Percentiles rank a stretch among this genome's conserved stretches.
Evolutionary conservation across 2,888 invertebrate genomes (phyloP).

Genomic region (Patella ulyssiponensis): DNA sequence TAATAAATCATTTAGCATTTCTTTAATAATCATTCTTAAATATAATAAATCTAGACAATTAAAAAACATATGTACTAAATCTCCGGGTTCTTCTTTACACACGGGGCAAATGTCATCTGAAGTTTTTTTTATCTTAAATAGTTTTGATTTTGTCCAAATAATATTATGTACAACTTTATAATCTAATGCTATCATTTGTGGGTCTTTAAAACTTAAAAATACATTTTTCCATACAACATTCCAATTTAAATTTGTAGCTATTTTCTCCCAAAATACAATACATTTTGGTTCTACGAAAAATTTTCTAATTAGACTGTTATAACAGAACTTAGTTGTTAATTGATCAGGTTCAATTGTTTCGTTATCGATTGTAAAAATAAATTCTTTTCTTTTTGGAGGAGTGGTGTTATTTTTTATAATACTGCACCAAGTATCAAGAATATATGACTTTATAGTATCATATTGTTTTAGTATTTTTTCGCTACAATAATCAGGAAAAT

Average conservation of each 20-base stretch:
- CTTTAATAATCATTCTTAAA: not conserved
- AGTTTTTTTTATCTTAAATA: not conserved
- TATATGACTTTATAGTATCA: no score
- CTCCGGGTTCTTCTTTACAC: not conserved
- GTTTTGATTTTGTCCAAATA: not conserved
- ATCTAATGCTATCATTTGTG: not conserved
- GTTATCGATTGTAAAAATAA: no score
- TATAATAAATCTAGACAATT: not conserved
- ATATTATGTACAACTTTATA: not conserved
- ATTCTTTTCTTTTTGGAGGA: no score
- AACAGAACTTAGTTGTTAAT: no score
- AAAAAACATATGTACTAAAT: constrained; percentile 1
- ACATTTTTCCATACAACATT: not conserved
- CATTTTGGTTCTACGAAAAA: not conserved
- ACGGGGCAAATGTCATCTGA: not conserved
- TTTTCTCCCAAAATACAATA: not conserved
- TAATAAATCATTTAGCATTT: not conserved
- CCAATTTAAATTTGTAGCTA: not conserved
- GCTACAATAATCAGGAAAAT: no score
- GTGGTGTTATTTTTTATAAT: no score
- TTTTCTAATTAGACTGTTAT: not conserved
- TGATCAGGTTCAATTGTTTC: no score
- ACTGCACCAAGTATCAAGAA: no score
- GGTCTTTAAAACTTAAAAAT: not conserved
- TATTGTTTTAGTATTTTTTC: no score